These are phyloP conservation scores for Drosophila histrio DNA, from an alignment of 2,888 invertebrate genomes.

Conservation along the genomic window DNA sequence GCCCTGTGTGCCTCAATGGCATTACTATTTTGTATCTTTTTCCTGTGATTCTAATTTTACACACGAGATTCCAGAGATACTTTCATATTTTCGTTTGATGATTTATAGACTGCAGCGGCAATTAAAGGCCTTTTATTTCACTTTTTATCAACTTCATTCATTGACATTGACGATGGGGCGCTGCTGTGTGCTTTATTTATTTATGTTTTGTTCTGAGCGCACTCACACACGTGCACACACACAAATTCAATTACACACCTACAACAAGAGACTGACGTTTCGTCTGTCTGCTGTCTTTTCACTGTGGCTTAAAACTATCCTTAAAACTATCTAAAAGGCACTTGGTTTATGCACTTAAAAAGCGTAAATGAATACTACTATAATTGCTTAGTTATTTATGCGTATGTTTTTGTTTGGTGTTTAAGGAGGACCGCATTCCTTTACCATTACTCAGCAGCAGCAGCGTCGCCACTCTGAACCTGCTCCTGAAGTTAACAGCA, in stretches of 20 bases:
- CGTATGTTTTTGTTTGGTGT: constrained; percentile 29
- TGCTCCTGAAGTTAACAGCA: constrained; percentile 64
- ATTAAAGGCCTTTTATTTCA: constrained; percentile 77
- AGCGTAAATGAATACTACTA: constrained; percentile 2
- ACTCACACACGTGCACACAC: constrained; percentile 44
- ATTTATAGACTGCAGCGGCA: constrained; percentile 77
- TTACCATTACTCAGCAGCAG: constrained; percentile 61
- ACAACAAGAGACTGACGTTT: constrained; percentile 34
- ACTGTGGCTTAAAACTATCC: constrained; percentile 19
- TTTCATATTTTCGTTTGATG: constrained; percentile 79
- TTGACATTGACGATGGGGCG: constrained; percentile 66
- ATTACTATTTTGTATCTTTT: constrained; percentile 48
- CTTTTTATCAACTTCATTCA: constrained; percentile 76
- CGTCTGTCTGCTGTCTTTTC: constrained; percentile 45
- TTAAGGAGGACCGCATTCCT: constrained; percentile 66
- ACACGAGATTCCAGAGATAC: constrained; percentile 70
- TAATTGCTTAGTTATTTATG: background rate
- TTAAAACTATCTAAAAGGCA: constrained; percentile 8
- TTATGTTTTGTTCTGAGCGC: constrained; percentile 68
- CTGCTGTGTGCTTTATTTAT: constrained; percentile 68
- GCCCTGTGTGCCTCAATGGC: constrained; percentile 56
- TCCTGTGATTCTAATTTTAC: constrained; percentile 71
- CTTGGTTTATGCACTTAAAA: background rate
- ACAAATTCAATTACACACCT: constrained; percentile 31
- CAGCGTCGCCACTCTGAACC: constrained; percentile 49